These are phyloP conservation scores for Gryllus bimaculatus DNA, from an alignment of 1,140 invertebrate genomes.

Conservation along the genomic window DNA sequence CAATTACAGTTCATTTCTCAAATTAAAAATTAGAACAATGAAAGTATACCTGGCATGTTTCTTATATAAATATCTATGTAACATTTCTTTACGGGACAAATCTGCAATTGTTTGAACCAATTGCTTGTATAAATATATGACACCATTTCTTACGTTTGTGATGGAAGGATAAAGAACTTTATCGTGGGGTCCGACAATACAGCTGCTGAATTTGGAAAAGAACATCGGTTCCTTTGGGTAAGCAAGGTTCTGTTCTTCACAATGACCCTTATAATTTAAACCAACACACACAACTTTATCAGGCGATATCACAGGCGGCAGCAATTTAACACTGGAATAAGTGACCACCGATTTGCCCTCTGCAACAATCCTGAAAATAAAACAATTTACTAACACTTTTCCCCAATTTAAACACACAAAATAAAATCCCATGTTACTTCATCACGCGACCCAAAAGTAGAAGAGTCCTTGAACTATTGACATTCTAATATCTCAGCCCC, in stretches of 20 bases:
- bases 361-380: conserved; percentile 40
- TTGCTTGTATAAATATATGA: neutral
- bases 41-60: too few relatives aligned
- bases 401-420: neutral
- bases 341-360: conserved; percentile 42
- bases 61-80: too few relatives aligned
- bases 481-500: neutral
- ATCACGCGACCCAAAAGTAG: too few relatives aligned
- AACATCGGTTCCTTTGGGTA: conserved; percentile 63
- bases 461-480: neutral
- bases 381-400: neutral
- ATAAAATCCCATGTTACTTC: too few relatives aligned
- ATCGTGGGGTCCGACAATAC: conserved; percentile 65
- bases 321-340: conserved; percentile 43
- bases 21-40: too few relatives aligned
- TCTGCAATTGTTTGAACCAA: too few relatives aligned
- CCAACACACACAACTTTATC: conserved; percentile 73
- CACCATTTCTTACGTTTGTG: conserved; percentile 42
- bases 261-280: conserved; percentile 70
- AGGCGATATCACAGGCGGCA: conserved; percentile 56
- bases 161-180: conserved; percentile 51
- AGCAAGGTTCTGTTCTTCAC: conserved; percentile 61
- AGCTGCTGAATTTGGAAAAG: conserved; percentile 69
- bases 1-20: too few relatives aligned
- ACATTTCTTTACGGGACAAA: too few relatives aligned